These are phyloP conservation scores for Chloropsis cyanopogon DNA, from an alignment of 2,113 vertebrate genomes.

Conservation along the genomic window DNA sequence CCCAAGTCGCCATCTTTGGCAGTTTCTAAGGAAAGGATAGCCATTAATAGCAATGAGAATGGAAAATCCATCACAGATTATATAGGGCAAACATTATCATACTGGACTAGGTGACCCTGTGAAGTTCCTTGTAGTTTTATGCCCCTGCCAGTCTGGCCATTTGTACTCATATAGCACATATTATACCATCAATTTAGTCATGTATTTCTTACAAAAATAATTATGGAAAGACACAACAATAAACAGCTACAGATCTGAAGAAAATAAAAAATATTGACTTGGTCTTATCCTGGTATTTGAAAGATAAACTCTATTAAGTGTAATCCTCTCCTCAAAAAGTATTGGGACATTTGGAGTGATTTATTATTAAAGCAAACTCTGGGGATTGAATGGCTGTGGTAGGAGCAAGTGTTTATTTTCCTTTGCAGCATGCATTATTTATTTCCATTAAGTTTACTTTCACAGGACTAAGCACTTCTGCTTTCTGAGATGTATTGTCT, in stretches of 20 bases:
- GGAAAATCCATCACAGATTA: background rate
- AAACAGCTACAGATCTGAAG: background rate
- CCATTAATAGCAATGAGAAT: background rate
- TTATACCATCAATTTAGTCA: background rate
- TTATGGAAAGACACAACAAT: background rate
- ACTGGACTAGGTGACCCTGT: background rate
- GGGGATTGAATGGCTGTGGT: background rate
- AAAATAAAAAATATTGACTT: background rate
- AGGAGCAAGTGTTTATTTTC: background rate
- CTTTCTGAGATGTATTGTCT: background rate
- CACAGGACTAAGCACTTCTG: background rate
- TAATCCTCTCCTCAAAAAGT: background rate
- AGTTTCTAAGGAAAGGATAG: background rate
- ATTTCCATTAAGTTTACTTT: constrained; percentile 29
- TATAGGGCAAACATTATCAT: background rate
- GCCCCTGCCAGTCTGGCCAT: background rate
- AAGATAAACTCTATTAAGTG: background rate
- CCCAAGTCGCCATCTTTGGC: background rate
- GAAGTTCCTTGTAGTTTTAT: background rate
- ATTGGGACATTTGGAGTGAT: background rate
- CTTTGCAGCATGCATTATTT: background rate
- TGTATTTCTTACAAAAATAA: background rate
- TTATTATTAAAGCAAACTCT: background rate
- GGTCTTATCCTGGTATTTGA: background rate
- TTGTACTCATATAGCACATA: background rate